Base-by-base conservation (phyloP, 2,797 vertebrate species). In the Gymnocypris eckloni region DNA sequence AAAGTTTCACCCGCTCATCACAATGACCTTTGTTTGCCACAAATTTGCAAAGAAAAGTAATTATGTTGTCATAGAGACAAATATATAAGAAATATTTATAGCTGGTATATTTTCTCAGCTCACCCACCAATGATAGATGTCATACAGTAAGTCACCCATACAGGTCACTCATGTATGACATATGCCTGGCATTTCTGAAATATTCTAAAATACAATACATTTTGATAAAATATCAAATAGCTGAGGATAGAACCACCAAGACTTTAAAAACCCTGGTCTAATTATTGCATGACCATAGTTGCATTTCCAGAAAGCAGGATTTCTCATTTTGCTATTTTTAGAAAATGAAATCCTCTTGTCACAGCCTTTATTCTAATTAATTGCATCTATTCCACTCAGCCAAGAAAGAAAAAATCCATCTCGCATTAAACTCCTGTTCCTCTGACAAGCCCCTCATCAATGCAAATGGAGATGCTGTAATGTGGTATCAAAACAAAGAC, bases 351-450 rank as follows among this genome's bases (percentile, higher is more conserved):
- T 91, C 89, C 90, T 84, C 86, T 88, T 81, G 89, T 89, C 89
- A 84, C 81, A 83, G 86, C 52, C 8, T 90, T 86, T 87, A 90
- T 91, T 90, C 89, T 92, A 92, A 93, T 94, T 92, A 92, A 91
- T 89, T 80, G 90, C 86, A 87, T 90, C 89, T 91, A 82, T 90
- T 71, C 73, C 73, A 83, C 83, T 90, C 81, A 45, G 67, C 59
- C 59, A 20, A 59, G 71, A 81, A 73, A 89, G 73, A 66, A 78
- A 59, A 13, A 79, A 70, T 82, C 84, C 1, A 7, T 86, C 78
- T 89, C 52, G 43, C 88, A 89, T 91, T 91, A 91, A 87, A 86
- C 86, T 82, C 84, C 83, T 66, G n/a, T 91, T 87, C 83, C 78
- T 87, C 13, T 72, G 86, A 90, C 83, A 87, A 81, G 70, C 88